Evolutionary conservation across 2,113 vertebrate species (phyloP).

Genomic region (Laticauda colubrina): DNA sequence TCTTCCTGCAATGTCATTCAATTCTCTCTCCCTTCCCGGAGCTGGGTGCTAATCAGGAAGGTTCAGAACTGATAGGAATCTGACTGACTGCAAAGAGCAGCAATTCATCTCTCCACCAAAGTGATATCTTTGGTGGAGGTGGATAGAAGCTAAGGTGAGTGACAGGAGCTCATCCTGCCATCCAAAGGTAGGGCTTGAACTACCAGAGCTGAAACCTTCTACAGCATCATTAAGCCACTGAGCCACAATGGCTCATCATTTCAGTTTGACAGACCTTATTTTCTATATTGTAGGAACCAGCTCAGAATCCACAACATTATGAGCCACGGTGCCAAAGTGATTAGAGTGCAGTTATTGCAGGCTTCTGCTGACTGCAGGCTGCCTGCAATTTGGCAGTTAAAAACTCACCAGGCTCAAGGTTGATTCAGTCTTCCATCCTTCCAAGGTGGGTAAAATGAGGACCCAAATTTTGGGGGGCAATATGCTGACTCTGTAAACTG

Average conservation of each 20-base stretch:
- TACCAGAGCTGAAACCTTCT: neutral
- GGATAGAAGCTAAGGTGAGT: neutral
- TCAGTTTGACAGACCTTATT: conserved; percentile 50
- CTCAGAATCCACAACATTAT: conserved; percentile 8
- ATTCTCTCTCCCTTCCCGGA: neutral
- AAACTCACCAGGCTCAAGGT: too few species aligned
- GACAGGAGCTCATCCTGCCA: neutral
- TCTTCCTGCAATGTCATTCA: neutral
- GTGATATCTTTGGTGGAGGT: neutral
- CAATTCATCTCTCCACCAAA: neutral
- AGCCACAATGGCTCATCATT: neutral
- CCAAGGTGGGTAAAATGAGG: too few species aligned
- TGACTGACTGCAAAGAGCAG: neutral
- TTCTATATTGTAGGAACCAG: conserved; percentile 31
- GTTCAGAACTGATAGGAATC: neutral
- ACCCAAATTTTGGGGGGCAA: too few species aligned
- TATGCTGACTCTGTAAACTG: too few species aligned
- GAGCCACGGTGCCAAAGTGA: too few species aligned
- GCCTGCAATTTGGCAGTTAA: too few species aligned
- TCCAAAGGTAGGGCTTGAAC: neutral
- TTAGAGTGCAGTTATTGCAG: too few species aligned
- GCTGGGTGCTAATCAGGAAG: neutral
- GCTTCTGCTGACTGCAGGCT: too few species aligned
- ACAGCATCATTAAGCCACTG: neutral
- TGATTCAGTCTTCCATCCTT: too few species aligned